phyloP scores from a whole-genome alignment of 2,113 vertebrate species.

The Corythoichthys haematopterus region DNA sequence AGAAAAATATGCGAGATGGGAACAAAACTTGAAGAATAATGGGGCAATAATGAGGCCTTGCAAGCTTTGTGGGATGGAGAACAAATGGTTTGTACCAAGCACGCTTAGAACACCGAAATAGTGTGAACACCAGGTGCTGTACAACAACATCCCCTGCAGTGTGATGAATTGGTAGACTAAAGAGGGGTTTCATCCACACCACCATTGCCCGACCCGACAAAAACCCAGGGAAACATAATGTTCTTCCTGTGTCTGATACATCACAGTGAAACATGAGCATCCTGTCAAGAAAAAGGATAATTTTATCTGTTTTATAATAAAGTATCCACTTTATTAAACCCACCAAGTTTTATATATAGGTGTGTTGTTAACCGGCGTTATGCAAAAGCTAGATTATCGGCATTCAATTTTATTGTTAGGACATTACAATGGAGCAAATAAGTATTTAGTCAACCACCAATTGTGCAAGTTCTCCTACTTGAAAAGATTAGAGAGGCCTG shows the following conservation, averaged over 20 bases:
- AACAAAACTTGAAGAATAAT: slow-evolving; percentile 43
- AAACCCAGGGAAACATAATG: slow-evolving; percentile 43
- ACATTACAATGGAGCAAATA: too few species aligned
- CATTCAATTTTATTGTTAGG: background rate
- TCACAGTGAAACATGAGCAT: background rate
- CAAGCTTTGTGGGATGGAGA: slow-evolving; percentile 56
- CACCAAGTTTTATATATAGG: background rate
- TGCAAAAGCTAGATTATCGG: background rate
- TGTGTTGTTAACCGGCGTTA: background rate
- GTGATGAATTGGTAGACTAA: slow-evolving; percentile 79
- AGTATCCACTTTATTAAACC: background rate
- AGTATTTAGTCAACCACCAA: too few species aligned
- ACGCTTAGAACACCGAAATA: slow-evolving; percentile 71
- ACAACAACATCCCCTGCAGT: slow-evolving; percentile 77
- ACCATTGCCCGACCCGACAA: slow-evolving; percentile 60
- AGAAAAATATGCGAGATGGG: slow-evolving; percentile 15
- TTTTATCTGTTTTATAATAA: background rate
- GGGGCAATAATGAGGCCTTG: slow-evolving; percentile 47
- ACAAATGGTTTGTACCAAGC: slow-evolving; percentile 65
- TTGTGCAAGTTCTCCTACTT: too few species aligned
- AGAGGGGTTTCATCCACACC: slow-evolving; percentile 75
- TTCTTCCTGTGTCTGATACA: slow-evolving; percentile 13
- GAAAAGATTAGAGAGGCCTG: too few species aligned
- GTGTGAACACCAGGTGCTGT: slow-evolving; percentile 77
- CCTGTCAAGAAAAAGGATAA: background rate